These are phyloP conservation scores for Lochmaea capreae DNA, from an alignment of 2,888 invertebrate genomes.

Conservation along the genomic window DNA sequence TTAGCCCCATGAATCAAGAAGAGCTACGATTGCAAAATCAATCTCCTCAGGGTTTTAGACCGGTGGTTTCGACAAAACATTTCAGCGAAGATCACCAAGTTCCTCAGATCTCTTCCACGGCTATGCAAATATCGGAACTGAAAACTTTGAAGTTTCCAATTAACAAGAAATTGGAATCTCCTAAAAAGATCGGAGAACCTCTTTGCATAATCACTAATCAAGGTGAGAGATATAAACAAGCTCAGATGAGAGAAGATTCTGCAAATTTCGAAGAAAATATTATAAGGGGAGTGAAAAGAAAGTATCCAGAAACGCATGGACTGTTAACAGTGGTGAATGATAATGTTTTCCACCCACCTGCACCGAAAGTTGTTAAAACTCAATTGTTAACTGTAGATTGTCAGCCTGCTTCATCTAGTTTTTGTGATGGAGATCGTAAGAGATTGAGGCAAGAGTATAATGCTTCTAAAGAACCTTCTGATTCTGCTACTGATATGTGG, in stretches of 20 bases:
- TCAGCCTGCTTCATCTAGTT: conserved; percentile 28
- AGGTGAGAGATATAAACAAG: conserved; percentile 60
- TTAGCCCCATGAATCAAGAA: conserved; percentile 69
- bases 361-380: conserved; percentile 51
- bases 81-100: conserved; percentile 55
- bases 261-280: conserved; percentile 60
- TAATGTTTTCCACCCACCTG: conserved; percentile 43
- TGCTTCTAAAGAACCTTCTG: conserved; percentile 40
- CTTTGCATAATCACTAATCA: conserved; percentile 63
- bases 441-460: conserved; percentile 29
- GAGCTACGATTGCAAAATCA: conserved; percentile 42
- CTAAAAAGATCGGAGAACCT: conserved; percentile 58
- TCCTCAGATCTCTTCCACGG: conserved; percentile 56
- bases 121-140: conserved; percentile 52
- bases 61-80: conserved; percentile 52
- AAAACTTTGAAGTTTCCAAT: conserved; percentile 61
- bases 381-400: conserved; percentile 38
- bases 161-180: conserved; percentile 50
- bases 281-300: conserved; percentile 56
- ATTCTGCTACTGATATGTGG: conserved; percentile 61
- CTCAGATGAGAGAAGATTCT: conserved; percentile 60
- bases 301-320: conserved; percentile 49
- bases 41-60: conserved; percentile 59
- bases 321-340: conserved; percentile 50
- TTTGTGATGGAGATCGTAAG: conserved; percentile 16